These are phyloP conservation scores for Monochamus alternatus DNA, from an alignment of 2,888 invertebrate species.

Conservation along the genomic window DNA sequence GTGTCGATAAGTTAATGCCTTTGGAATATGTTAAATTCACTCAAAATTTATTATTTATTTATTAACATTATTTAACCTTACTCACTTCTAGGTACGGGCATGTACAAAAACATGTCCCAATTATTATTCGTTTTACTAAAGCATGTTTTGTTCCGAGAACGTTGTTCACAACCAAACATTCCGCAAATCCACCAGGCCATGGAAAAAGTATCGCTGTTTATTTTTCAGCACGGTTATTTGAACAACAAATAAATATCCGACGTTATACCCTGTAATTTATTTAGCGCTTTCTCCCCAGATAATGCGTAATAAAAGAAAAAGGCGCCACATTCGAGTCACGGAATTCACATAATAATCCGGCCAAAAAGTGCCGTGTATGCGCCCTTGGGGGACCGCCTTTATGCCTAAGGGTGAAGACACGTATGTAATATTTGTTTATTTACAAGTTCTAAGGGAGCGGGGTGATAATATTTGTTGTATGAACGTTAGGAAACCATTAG, in stretches of 20 bases:
- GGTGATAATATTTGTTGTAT: too few species aligned
- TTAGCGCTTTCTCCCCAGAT: slow-evolving; percentile 30
- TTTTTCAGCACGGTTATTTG: slow-evolving; percentile 20
- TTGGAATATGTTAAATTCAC: too few species aligned
- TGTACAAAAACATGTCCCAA: too few species aligned
- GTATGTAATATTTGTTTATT: neutral
- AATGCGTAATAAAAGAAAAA: slow-evolving; percentile 34
- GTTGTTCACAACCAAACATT: neutral
- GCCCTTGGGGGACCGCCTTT: slow-evolving; percentile 33
- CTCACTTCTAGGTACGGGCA: too few species aligned
- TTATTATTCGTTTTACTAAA: too few species aligned
- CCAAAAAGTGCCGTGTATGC: slow-evolving; percentile 49
- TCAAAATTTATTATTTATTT: too few species aligned
- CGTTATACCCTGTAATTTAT: slow-evolving; percentile 25
- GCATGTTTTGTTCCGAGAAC: neutral
- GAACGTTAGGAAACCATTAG: too few species aligned
- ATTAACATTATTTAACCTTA: too few species aligned
- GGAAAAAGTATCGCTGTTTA: slow-evolving; percentile 14
- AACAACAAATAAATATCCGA: slow-evolving; percentile 30
- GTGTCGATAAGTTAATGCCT: too few species aligned
- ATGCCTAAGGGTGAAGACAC: slow-evolving; percentile 16
- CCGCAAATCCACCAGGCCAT: neutral
- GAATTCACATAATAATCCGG: slow-evolving; percentile 53
- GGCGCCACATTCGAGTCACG: slow-evolving; percentile 54
- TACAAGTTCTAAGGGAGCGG: too few species aligned